phyloP scores from a whole-genome alignment of 2,113 vertebrate species.

The Ahaetulla prasina region DNA sequence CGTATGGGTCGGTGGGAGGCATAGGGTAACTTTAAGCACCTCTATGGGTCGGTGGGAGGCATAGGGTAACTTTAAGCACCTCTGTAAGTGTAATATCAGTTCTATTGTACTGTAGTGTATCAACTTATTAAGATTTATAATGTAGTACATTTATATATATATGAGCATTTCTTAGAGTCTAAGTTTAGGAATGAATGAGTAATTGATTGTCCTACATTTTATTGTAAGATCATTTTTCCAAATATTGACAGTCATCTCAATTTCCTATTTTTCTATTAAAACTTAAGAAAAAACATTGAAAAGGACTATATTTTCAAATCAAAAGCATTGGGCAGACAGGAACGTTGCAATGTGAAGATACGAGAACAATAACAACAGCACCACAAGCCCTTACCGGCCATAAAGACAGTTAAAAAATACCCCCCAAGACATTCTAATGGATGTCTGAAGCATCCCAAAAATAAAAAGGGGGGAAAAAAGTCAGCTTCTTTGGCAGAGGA shows the following conservation, averaged over 20 bases:
- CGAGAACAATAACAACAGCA: neutral
- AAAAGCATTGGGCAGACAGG: neutral
- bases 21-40: too few relatives aligned
- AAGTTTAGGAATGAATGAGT: neutral
- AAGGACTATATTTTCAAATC: neutral
- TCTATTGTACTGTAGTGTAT: neutral
- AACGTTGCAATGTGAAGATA: neutral
- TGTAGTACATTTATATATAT: neutral
- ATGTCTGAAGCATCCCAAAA: neutral
- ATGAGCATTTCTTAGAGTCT: neutral
- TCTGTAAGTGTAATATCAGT: neutral
- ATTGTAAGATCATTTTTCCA: neutral
- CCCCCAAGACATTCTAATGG: neutral
- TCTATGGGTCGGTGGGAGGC: too few relatives aligned
- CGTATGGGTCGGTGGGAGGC: too few relatives aligned
- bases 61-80: neutral
- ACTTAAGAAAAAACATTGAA: neutral
- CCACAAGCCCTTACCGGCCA: neutral
- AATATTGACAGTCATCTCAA: neutral
- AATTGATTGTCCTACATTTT: neutral
- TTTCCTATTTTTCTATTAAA: neutral
- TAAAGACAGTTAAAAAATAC: neutral
- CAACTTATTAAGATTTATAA: neutral
- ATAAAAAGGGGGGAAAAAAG: neutral
- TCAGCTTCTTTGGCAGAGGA: neutral